Percentiles rank a stretch among this genome's conserved stretches.
Evolutionary conservation across 64 coral and sea anemone genomes (phyloP).

Genomic region (Stichodactyla helianthus): DNA sequence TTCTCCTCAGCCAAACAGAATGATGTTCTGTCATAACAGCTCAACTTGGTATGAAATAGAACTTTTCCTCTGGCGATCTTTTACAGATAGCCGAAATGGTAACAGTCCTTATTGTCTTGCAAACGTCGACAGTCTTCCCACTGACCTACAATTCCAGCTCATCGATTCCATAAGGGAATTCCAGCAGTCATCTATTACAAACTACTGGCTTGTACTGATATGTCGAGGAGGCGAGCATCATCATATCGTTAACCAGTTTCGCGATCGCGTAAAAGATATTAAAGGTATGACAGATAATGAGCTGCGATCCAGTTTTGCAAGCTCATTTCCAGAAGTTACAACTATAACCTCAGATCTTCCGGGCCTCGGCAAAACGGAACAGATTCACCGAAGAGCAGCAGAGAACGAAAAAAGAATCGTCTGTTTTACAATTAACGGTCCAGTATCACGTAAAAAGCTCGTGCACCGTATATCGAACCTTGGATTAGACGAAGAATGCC

Average conservation of each 20-base stretch:
- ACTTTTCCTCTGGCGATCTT: slow-evolving; percentile 66
- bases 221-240: slow-evolving; percentile 87
- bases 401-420: slow-evolving; percentile 37
- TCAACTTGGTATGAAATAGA: slow-evolving; percentile 85
- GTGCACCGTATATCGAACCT: slow-evolving; percentile 40
- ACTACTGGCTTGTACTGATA: slow-evolving; percentile 63
- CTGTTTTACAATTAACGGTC: slow-evolving; percentile 80
- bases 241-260: slow-evolving; percentile 80
- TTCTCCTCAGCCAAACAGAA: slow-evolving; percentile 49
- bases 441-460: slow-evolving; percentile 58
- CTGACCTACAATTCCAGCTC: slow-evolving; percentile 81
- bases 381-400: slow-evolving; percentile 41
- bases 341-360: slow-evolving; percentile 82
- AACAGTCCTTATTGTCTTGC: slow-evolving; percentile 66
- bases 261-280: slow-evolving; percentile 47
- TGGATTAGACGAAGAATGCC: slow-evolving; percentile 33
- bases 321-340: slow-evolving; percentile 50
- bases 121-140: slow-evolving; percentile 74
- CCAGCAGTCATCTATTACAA: not conserved
- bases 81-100: slow-evolving; percentile 15
- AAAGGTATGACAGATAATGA: slow-evolving; percentile 61
- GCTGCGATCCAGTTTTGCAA: slow-evolving; percentile 35
- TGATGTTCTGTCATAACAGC: slow-evolving; percentile 74
- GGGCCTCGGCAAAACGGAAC: slow-evolving; percentile 84
- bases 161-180: slow-evolving; percentile 64